These are phyloP conservation scores for Dicrurus megarhynchus DNA, from an alignment of 2,113 vertebrate genomes.

Conservation along the genomic window DNA sequence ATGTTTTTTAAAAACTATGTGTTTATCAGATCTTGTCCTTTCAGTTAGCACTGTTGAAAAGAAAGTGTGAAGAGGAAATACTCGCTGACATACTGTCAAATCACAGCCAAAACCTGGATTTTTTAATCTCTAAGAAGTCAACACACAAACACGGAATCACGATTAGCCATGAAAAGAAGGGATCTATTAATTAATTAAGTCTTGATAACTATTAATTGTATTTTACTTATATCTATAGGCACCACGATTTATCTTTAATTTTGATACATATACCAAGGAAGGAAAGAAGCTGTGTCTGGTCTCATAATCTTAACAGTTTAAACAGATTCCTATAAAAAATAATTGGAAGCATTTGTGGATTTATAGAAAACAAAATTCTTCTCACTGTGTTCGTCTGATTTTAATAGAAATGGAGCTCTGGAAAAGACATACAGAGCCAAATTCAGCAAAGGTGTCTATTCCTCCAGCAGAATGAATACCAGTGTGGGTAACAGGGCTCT, in stretches of 20 bases:
- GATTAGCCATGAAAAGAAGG: neutral
- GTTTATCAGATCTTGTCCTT: neutral
- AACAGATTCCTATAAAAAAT: neutral
- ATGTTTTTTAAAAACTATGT: neutral
- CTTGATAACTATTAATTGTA: neutral
- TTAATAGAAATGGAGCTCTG: neutral
- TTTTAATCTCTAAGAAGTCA: neutral
- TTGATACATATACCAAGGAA: neutral
- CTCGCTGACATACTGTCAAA: neutral
- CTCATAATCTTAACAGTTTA: neutral
- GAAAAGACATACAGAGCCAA: neutral
- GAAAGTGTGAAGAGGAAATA: neutral
- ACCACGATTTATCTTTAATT: neutral
- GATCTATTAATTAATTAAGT: neutral
- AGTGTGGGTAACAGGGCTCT: neutral
- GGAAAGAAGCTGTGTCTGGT: neutral
- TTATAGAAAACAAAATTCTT: neutral
- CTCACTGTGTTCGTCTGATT: neutral
- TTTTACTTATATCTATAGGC: neutral
- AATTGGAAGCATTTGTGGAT: neutral
- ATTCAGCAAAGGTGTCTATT: neutral
- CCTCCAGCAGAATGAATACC: neutral
- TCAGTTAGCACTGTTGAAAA: neutral
- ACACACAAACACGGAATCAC: neutral
- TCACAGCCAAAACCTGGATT: neutral